Base-by-base conservation (phyloP, 1,140 invertebrate genomes). In the Hestina assimilis region DNA sequence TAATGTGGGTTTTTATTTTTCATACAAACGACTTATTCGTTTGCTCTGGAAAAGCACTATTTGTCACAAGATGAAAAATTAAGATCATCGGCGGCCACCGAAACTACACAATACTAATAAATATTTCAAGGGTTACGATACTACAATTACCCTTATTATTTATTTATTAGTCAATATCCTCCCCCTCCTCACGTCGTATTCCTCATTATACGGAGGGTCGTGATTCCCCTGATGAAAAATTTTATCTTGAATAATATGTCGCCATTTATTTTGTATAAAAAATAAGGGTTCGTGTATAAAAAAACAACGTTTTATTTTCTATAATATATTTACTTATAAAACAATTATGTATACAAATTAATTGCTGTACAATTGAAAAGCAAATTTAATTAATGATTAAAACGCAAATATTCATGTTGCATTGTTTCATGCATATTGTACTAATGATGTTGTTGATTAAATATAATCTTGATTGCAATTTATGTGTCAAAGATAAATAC, bases 261-360 rank as follows among this genome's bases (percentile, higher is more conserved):
- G n/a, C n/a, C n/a, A n/a, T n/a, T n/a, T 35, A 35, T 15, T 6
- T 12, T 15, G 24, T 2, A 6, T n/a, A 9, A 2, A 28, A n/a
- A 9, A 29, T 29, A 11, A 11, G 3, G n/a, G 15, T n/a, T n/a
- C n/a, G n/a, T n/a, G 3, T 40, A 51, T 40, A 26, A 51, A 40
- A 23, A 14, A 40, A 19, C 33, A 40, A 21, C 11, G 7, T 48
- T 12, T 21, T 40, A 40, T 52, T 55, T 57, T 52, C 15, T 48
- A 57, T 65, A 64, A 58, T 66, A 69, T 73, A 67, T 74, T 78
- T 68, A 78, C 68, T 71, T 74, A 85, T 58, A 85, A 85, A 82
- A 78, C 75, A 68, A 74, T 76, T 80, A 65, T 59, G 66, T 65
- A 82, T 83, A 82, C 75, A 82, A 85, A 83, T 76, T 64, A 79